Evolutionary conservation across 1,140 invertebrate species (phyloP).

Genomic region (Bombus confusus): DNA sequence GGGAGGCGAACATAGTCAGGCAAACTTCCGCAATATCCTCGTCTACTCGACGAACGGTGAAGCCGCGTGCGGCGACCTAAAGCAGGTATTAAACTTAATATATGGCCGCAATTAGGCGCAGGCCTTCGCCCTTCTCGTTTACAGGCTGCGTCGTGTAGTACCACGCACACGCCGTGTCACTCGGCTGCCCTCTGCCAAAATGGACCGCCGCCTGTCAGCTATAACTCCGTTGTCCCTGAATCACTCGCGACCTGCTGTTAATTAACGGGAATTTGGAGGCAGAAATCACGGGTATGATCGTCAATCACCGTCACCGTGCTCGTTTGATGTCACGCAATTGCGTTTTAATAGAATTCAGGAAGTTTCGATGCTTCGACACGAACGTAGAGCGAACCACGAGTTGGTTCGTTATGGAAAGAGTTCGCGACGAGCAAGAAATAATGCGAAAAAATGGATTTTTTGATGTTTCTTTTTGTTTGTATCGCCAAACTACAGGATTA

Average conservation of each 20-base stretch:
- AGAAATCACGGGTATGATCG: background rate
- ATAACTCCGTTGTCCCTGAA: slow-evolving; percentile 58
- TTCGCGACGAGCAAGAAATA: background rate
- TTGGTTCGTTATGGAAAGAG: background rate
- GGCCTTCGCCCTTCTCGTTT: slow-evolving; percentile 59
- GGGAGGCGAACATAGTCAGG: slow-evolving; percentile 13
- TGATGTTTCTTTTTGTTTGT: background rate
- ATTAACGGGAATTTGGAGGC: slow-evolving; percentile 46
- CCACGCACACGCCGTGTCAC: slow-evolving; percentile 5
- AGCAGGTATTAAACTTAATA: slow-evolving; percentile 81
- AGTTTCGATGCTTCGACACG: background rate
- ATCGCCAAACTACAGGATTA: background rate
- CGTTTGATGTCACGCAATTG: background rate
- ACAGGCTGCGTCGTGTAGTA: slow-evolving; percentile 14
- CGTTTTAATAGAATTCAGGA: background rate
- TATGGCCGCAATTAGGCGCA: slow-evolving; percentile 81
- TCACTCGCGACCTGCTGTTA: slow-evolving; percentile 46
- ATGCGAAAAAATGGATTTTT: accelerated
- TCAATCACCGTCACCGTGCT: background rate
- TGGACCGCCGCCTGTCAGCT: slow-evolving; percentile 53
- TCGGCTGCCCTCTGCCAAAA: slow-evolving; percentile 36
- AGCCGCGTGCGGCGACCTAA: slow-evolving; percentile 69
- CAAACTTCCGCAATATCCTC: slow-evolving; percentile 78
- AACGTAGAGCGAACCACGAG: no score
- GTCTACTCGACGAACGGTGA: slow-evolving; percentile 55